Evolutionary conservation across 2,113 vertebrate genomes (phyloP).

Genomic region (Ctenodactylus gundi): DNA sequence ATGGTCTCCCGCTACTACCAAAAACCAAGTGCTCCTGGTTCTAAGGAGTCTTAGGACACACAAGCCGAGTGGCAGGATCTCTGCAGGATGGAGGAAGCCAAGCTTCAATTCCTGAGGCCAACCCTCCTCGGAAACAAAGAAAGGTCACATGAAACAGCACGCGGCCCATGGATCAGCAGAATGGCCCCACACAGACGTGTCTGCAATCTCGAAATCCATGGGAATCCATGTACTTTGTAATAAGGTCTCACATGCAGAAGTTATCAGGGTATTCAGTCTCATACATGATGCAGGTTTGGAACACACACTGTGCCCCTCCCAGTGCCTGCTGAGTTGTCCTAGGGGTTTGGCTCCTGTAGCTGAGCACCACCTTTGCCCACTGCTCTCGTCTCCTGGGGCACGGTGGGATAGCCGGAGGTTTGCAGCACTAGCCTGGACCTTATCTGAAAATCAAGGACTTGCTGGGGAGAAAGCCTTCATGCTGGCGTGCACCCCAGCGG

Average conservation of each 20-base stretch:
- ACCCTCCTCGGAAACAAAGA: background rate
- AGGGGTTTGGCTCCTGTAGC: background rate
- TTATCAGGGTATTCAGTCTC: slow-evolving; percentile 44
- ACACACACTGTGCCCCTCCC: background rate
- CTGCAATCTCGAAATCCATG: background rate
- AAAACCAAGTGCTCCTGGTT: background rate
- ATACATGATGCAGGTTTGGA: background rate
- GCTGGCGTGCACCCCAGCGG: background rate
- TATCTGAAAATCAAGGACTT: background rate
- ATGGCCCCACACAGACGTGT: background rate
- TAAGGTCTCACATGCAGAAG: background rate
- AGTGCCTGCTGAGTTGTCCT: background rate
- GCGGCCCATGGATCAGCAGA: background rate
- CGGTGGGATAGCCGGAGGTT: background rate
- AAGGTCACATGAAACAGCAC: background rate
- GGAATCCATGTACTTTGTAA: background rate
- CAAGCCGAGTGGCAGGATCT: background rate
- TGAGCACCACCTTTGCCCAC: background rate
- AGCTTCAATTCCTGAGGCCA: background rate
- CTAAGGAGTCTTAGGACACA: background rate
- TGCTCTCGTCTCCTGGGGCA: slow-evolving; percentile 16
- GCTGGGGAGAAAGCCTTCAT: background rate
- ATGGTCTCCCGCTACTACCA: background rate
- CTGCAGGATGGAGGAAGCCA: background rate
- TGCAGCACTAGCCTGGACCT: slow-evolving; percentile 19